Conservation (phyloP, 2,797 vertebrate genomes). For the Mallotus villosus region DNA sequence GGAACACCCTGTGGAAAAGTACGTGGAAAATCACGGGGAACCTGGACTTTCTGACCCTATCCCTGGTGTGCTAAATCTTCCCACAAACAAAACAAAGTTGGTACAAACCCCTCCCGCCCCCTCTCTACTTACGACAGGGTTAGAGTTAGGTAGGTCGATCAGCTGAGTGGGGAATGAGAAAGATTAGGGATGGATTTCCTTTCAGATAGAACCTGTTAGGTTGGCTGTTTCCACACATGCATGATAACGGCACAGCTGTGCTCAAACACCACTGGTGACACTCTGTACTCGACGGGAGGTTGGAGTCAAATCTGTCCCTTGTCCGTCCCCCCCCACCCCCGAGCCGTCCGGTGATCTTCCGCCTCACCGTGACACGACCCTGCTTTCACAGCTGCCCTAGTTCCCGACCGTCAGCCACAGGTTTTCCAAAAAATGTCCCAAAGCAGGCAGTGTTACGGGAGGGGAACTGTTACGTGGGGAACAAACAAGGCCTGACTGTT, state of each 20-base stretch:
- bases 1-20: too few species aligned
- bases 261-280: conserved; percentile 15
- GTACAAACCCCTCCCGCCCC: neutral
- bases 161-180: neutral
- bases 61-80: too few species aligned
- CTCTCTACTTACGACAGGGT: too few species aligned
- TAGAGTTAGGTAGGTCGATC: neutral
- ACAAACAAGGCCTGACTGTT: conserved; percentile 2
- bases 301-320: neutral
- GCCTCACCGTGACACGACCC: conserved; percentile 21
- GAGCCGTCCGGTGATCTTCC: conserved; percentile 12
- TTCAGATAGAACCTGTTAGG: neutral
- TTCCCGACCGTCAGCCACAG: conserved; percentile 25
- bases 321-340: too few species aligned
- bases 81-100: too few species aligned
- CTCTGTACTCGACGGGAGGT: conserved; percentile 5
- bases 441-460: neutral
- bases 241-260: neutral
- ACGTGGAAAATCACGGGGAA: too few species aligned
- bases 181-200: neutral
- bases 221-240: neutral
- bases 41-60: too few species aligned
- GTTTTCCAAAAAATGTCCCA: conserved; percentile 31
- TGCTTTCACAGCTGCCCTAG: conserved; percentile 63
- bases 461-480: neutral